Evolutionary conservation across 1,140 invertebrate genomes (phyloP), one percentile per base, ranked within the genome.

Genomic region (Lasioglossum baleicum): DNA sequence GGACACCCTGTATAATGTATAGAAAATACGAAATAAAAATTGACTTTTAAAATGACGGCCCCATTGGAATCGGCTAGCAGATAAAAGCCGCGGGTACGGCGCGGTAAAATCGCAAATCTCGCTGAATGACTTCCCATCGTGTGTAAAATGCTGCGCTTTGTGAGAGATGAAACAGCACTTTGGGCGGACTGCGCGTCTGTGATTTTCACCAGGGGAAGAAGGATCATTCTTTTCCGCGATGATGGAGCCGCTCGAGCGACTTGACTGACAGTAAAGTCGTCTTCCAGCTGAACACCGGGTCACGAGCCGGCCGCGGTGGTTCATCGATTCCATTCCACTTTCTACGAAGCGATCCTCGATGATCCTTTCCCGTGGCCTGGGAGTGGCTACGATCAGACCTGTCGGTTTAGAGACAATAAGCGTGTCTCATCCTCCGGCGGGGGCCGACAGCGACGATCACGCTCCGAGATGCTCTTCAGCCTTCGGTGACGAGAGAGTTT

Each of bases 311-410:
- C 31, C 13, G 53, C 53, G 35, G 68, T 68, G 56, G 76, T 75
- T 80, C 56, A 75, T 80, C 82, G 82, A 87, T 86, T 87, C 51
- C 66, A 84, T 86, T 82, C 85, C 63, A 86, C 82, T 86, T 87
- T 84, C 79, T 82, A 84, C 61, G 74, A 73, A 56, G 48, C 53
- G 22, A 44, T 66, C 56, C 64, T 60, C n/a, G 42, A 17, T 31
- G 65, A 53, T 83, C 69, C 58, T 77, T 78, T 44, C 61, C 63
- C 48, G 63, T 60, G 22, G 22, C 40, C 53, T 75, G 70, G 75
- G 75, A 83, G 70, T 81, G 75, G 81, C 67, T 17, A 26, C 42
- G 42, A 51, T 53, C 35, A 66, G 53, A 72, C 35, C 26, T 73
- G 76, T 73, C 48, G 26, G 35, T 56, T 79, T 65, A 64, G 67